phyloP scores from a whole-genome alignment of 2,888 invertebrate genomes.

The Xylocampa areola region DNA sequence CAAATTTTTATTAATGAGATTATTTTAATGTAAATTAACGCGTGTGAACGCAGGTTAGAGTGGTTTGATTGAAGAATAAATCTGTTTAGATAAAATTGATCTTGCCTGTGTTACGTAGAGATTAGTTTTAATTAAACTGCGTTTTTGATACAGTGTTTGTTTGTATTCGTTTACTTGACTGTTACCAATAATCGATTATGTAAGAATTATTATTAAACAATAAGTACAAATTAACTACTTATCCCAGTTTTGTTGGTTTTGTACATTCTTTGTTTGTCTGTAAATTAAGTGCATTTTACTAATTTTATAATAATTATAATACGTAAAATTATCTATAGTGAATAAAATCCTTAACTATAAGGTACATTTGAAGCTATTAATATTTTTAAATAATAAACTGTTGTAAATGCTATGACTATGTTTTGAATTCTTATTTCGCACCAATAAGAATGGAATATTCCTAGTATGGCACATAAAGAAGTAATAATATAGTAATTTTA shows the following conservation, averaged over 20 bases:
- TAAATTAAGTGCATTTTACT: slow-evolving; percentile 28
- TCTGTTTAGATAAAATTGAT: slow-evolving; percentile 10
- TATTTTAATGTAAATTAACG: slow-evolving; percentile 27
- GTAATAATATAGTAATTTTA: neutral
- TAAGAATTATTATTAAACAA: slow-evolving; percentile 46
- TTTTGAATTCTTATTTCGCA: slow-evolving; percentile 3
- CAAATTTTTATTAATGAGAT: slow-evolving; percentile 23
- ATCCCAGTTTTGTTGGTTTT: slow-evolving; percentile 29
- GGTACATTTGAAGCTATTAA: slow-evolving; percentile 27
- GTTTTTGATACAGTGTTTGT: slow-evolving; percentile 27
- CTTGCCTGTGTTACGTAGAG: slow-evolving; percentile 39
- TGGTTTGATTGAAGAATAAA: slow-evolving; percentile 13
- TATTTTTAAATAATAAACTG: slow-evolving; percentile 28
- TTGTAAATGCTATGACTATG: slow-evolving; percentile 13
- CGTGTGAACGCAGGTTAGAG: neutral
- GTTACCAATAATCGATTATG: slow-evolving; percentile 59
- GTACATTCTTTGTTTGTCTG: slow-evolving; percentile 31
- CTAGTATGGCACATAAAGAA: neutral
- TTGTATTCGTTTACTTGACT: slow-evolving; percentile 50
- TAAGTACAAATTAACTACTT: slow-evolving; percentile 52
- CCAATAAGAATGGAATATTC: neutral
- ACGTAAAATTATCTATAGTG: slow-evolving; percentile 31
- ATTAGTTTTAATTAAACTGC: slow-evolving; percentile 22
- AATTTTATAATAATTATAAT: slow-evolving; percentile 32
- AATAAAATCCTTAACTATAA: slow-evolving; percentile 20